Evolutionary conservation across 2,113 vertebrate species (phyloP).

Genomic region (Dolichallabes microphthalmus): DNA sequence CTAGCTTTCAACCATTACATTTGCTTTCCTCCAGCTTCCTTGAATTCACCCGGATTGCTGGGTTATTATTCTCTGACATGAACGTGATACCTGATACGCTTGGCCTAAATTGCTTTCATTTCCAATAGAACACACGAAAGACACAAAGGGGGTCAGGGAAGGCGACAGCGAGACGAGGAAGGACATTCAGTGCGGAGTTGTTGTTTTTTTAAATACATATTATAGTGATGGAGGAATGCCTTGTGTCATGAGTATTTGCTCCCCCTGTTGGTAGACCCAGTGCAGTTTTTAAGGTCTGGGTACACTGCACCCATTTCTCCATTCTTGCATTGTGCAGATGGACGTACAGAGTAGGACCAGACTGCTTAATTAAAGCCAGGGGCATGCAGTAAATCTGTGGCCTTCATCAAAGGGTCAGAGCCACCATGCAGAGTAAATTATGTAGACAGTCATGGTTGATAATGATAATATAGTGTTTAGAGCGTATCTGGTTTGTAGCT

Average conservation of each 20-base stretch:
- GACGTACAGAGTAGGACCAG: neutral
- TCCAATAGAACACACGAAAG: slow-evolving; percentile 50
- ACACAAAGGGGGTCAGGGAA: neutral
- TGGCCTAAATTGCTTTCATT: slow-evolving; percentile 57
- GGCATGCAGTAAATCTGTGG: slow-evolving; percentile 56
- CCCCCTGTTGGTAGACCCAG: slow-evolving; percentile 34
- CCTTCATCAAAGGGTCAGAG: slow-evolving; percentile 63
- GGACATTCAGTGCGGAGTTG: neutral
- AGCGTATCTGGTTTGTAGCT: slow-evolving; percentile 55
- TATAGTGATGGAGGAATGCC: neutral
- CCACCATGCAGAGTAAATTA: slow-evolving; percentile 67
- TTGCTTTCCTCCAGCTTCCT: slow-evolving; percentile 47
- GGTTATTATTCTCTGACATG: slow-evolving; percentile 59
- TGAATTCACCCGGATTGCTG: slow-evolving; percentile 55
- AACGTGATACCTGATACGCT: slow-evolving; percentile 55
- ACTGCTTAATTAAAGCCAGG: slow-evolving; percentile 61
- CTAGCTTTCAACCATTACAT: neutral
- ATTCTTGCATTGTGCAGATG: slow-evolving; percentile 25
- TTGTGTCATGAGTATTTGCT: neutral
- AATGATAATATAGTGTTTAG: slow-evolving; percentile 61
- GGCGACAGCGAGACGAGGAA: slow-evolving; percentile 1
- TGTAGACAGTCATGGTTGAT: slow-evolving; percentile 63
- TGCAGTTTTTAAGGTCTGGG: neutral
- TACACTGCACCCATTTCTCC: neutral
- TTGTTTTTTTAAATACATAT: too few relatives aligned